Evolutionary conservation across 1,140 invertebrate species (phyloP).

Genomic region (Glossosoma conforme): DNA sequence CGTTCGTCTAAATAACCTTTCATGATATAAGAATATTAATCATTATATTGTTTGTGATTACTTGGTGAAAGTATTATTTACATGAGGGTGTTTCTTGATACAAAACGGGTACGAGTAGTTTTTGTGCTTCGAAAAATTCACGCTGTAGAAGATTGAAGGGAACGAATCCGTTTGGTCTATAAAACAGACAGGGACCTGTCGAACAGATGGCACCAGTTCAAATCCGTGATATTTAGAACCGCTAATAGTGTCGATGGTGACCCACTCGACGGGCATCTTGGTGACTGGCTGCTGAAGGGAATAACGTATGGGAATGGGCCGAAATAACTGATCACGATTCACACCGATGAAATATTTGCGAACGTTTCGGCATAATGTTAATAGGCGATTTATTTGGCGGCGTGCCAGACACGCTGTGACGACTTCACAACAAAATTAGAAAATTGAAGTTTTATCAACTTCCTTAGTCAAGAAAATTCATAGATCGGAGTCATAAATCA

Average conservation of each 20-base stretch:
- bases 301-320: neutral
- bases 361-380: constrained; percentile 9
- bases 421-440: constrained; percentile 7
- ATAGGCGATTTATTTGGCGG: constrained; percentile 5
- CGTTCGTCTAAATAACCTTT: too few species aligned
- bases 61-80: too few species aligned
- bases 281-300: too few species aligned
- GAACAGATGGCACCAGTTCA: constrained; percentile 28
- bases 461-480: neutral
- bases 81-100: neutral
- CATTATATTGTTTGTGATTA: too few species aligned
- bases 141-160: neutral
- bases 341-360: neutral
- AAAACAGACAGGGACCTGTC: constrained; percentile 7
- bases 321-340: constrained; percentile 6
- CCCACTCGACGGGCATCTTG: constrained; percentile 24
- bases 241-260: constrained; percentile 28
- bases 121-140: neutral
- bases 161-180: constrained; percentile 3
- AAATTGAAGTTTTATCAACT: constrained; percentile 8
- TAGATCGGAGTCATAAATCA: too few species aligned
- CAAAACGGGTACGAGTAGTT: neutral
- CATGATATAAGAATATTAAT: too few species aligned
- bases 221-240: constrained; percentile 29
- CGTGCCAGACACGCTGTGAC: constrained; percentile 1